Conservation (phyloP, 2,888 invertebrate genomes). For the Biston betularia region DNA sequence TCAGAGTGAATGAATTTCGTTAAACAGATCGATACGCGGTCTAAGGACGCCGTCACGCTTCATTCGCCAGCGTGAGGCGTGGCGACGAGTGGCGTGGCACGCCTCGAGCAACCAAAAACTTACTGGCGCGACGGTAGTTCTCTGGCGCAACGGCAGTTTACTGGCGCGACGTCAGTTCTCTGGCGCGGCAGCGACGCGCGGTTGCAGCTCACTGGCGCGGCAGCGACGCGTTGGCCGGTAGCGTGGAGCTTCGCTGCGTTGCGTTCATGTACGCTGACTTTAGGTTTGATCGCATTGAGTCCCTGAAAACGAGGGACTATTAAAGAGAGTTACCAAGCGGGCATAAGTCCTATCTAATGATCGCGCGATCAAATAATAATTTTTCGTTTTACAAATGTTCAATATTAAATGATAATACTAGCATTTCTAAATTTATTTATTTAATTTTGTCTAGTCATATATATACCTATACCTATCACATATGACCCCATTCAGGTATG, state of each 20-base stretch:
- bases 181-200: background rate
- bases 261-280: constrained; percentile 91
- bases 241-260: constrained; percentile 93
- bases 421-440: no score
- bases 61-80: background rate
- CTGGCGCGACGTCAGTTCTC: background rate
- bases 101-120: no score
- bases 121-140: background rate
- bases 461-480: no score
- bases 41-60: background rate
- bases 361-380: no score
- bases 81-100: background rate
- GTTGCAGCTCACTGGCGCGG: constrained; percentile 79
- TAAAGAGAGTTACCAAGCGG: constrained; percentile 55
- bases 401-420: no score
- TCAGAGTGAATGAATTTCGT: constrained; percentile 52
- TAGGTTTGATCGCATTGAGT: constrained; percentile 91
- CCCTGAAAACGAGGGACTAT: constrained; percentile 83
- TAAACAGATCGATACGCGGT: constrained; percentile 53
- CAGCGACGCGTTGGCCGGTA: constrained; percentile 94
- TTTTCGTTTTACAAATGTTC: no score
- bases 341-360: background rate
- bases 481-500: no score
- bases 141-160: background rate
- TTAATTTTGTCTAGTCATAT: no score